Conservation (phyloP, 2,797 vertebrate genomes). For the Lagorchestes hirsutus region DNA sequence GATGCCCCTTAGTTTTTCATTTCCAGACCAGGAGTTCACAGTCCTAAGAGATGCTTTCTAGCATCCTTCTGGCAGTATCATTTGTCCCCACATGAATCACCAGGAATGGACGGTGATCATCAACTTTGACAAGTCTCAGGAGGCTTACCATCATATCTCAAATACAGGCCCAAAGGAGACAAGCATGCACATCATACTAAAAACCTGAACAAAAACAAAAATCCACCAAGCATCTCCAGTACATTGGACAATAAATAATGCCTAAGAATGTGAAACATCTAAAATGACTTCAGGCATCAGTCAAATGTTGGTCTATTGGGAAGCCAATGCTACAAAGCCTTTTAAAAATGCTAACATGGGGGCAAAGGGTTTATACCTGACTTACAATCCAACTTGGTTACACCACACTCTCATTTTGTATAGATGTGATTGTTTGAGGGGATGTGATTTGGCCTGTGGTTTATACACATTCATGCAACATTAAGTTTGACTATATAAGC, state of each 20-base stretch:
- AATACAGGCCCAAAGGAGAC: not conserved
- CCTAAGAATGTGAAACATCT: conserved; percentile 44
- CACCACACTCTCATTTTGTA: not conserved
- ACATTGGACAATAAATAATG: conserved; percentile 25
- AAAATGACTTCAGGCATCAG: conserved; percentile 11
- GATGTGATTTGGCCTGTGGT: not conserved
- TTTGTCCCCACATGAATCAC: not conserved
- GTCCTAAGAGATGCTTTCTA: not conserved
- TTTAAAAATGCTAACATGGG: not conserved
- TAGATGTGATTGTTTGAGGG: conserved; percentile 15
- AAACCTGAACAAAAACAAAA: not conserved
- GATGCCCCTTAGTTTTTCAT: not conserved
- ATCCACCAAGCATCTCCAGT: conserved; percentile 16
- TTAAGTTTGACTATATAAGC: not conserved
- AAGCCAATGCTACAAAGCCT: not conserved
- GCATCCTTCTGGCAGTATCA: not conserved
- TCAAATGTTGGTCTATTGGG: conserved; percentile 17
- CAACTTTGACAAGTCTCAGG: not conserved
- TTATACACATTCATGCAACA: not conserved
- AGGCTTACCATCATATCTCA: not conserved
- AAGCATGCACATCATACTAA: conserved; percentile 13
- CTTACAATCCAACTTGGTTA: conserved; percentile 9
- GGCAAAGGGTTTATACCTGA: not conserved
- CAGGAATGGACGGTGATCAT: not conserved
- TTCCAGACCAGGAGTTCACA: not conserved